Evolutionary conservation across 1,140 invertebrate genomes (phyloP).

Genomic region (Pseudomyrmex sp.): DNA sequence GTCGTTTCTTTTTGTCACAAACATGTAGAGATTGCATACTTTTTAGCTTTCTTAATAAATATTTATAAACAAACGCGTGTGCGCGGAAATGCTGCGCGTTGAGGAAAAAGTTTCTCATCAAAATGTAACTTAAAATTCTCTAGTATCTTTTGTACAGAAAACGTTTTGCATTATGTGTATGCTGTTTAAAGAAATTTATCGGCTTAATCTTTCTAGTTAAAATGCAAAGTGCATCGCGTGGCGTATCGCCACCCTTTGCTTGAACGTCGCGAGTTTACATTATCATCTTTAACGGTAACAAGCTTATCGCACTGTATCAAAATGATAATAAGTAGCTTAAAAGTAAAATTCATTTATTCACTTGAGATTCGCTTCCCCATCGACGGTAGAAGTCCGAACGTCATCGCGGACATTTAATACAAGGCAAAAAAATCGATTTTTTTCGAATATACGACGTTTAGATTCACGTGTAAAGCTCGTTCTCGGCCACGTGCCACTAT

Average conservation of each 20-base stretch:
- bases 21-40: neutral
- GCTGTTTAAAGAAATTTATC: neutral
- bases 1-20: neutral
- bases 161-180: too few relatives aligned
- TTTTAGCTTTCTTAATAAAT: constrained; percentile 14
- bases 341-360: neutral
- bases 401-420: too few relatives aligned
- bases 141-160: too few relatives aligned
- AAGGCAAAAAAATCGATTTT: too few relatives aligned
- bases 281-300: neutral
- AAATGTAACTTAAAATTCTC: too few relatives aligned
- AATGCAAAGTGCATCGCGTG: constrained; percentile 8
- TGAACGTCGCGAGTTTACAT: neutral
- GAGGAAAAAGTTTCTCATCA: neutral
- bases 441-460: too few relatives aligned
- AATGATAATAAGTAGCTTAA: neutral
- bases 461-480: constrained; percentile 9
- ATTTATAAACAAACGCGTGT: neutral
- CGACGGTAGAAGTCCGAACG: neutral
- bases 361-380: neutral
- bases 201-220: constrained; percentile 2
- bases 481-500: constrained; percentile 1
- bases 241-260: neutral
- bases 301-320: neutral
- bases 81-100: too few relatives aligned